Evolutionary conservation across 2,113 vertebrate species (phyloP), one percentile per base, ranked within the genome.

Genomic region (Toxostoma redivivum): DNA sequence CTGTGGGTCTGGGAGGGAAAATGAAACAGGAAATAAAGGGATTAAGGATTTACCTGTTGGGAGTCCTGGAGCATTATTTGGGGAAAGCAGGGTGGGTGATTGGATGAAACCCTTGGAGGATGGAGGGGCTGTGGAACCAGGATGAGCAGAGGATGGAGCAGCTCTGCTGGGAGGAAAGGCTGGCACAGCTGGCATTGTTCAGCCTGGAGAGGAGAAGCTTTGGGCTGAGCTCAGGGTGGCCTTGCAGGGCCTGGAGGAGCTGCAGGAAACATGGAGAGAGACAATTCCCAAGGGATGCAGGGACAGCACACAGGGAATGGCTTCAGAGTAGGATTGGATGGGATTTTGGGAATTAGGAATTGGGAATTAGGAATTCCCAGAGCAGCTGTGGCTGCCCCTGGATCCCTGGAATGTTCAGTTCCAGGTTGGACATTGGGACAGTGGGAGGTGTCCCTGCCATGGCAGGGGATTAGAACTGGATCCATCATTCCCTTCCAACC

Each of bases 81-180:
- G n/a, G 53, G 62, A 77, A 84, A 74, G 28, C 37, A 61, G 16
- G 0, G 1, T 10, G 30, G 37, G 11, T 40, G 30, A 40, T 33
- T 25, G 69, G 50, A 33, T 14, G 28, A 18, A 40, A n/a, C 3
- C 5, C 47, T 17, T 0, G 1, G 17, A 19, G 8, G 30, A 23
- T 70, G 33, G 51, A 78, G 23, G 23, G 10, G 3, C 5, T 28
- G 54, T 64, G 58, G 70, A 48, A 19, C 0, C 21, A 50, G 33
- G 57, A 72, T 83, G 66, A 4, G 31, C 81, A 58, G 53, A 58
- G 81, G 69, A 0, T 85, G 70, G 70, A 85, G 82, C 81, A 73
- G 69, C 69, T 84, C 22, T 84, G 81, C 81, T 84, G 81, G 81
- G 7, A 72, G 67, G 33, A 72, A 83, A 72, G 81, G 81, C 81